Conservation (phyloP, 64 coral and sea anemone species). For the Montipora capricornis region DNA sequence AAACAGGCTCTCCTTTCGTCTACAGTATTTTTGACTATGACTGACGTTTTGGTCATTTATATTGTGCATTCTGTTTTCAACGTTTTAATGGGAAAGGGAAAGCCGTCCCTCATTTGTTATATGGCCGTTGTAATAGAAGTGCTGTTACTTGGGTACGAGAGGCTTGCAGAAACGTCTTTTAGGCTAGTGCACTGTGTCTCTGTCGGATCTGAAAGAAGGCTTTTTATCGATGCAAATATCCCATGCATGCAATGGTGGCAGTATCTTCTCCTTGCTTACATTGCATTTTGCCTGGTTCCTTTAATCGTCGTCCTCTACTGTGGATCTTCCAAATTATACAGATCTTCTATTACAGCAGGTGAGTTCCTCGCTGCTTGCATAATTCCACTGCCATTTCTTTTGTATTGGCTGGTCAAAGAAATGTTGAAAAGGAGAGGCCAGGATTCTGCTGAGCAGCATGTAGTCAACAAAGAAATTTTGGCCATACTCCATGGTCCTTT, state of each 20-base stretch:
- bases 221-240: constrained; percentile 64
- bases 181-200: constrained; percentile 48
- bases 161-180: not conserved
- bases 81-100: not conserved
- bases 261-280: not conserved
- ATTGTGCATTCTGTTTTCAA: not conserved
- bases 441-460: not conserved
- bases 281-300: constrained; percentile 40
- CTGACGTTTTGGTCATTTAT: constrained; percentile 8
- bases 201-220: not conserved
- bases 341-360: not conserved
- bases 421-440: not conserved
- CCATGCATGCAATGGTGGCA: constrained; percentile 66
- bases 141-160: constrained; percentile 56
- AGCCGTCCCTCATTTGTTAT: constrained; percentile 31
- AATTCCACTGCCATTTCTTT: constrained; percentile 42
- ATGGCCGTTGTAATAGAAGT: constrained; percentile 42
- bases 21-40: constrained; percentile 3
- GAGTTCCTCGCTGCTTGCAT: constrained; percentile 27
- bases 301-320: constrained; percentile 38
- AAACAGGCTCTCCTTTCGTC: constrained; percentile 38
- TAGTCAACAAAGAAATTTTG: not conserved
- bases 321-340: constrained; percentile 38
- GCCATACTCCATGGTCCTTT: constrained; percentile 78
- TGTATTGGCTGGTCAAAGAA: constrained; percentile 24